A percentile compares a stretch with the other conserved stretches of the same genome.
Conservation (phyloP, 1,140 invertebrate genomes). For the Melitaea cinxia region DNA sequence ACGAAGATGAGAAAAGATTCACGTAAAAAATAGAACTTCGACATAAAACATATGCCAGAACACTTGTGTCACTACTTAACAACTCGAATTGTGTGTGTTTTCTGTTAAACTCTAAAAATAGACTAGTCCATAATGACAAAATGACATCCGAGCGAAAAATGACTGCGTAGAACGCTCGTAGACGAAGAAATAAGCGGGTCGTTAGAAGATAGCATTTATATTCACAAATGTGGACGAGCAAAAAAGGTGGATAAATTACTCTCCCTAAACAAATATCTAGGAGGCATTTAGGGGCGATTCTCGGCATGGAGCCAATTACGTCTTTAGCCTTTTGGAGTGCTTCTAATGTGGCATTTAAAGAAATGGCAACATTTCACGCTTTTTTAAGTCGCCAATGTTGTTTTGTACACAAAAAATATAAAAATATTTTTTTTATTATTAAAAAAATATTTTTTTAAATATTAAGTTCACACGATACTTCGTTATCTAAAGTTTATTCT, state of each 20-base stretch:
- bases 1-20: neutral
- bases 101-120: constrained; percentile 32
- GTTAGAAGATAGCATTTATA: constrained; percentile 9
- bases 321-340: constrained; percentile 37
- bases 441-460: no score
- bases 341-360: constrained; percentile 43
- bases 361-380: constrained; percentile 15
- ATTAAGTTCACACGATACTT: no score
- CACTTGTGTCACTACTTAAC: constrained; percentile 24
- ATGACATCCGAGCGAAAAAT: neutral
- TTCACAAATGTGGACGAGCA: constrained; percentile 10
- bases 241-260: constrained; percentile 17
- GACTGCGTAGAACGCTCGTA: neutral
- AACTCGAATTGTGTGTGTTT: constrained; percentile 17
- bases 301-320: constrained; percentile 39
- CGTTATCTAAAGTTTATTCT: no score
- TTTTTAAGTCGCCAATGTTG: neutral
- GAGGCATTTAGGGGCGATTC: neutral
- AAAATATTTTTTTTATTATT: no score
- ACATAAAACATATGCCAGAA: constrained; percentile 43
- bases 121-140: constrained; percentile 21
- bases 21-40: constrained; percentile 34
- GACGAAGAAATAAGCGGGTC: neutral
- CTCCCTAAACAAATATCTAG: constrained; percentile 10
- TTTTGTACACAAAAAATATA: neutral